Base-by-base conservation (phyloP, 2,888 invertebrate genomes). In the Caenorhabditis afra region DNA sequence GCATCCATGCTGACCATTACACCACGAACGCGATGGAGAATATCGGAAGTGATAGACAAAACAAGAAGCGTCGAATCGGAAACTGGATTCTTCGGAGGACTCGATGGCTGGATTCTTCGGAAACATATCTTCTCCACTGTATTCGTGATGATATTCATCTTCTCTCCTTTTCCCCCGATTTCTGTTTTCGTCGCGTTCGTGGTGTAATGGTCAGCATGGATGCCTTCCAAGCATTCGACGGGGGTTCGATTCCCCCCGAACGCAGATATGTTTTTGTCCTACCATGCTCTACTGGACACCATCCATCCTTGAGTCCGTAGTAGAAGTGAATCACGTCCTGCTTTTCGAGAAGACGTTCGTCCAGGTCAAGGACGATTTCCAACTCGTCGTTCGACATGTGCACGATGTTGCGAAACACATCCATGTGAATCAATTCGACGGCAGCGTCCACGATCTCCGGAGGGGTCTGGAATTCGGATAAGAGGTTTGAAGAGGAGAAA, bases 191-290 rank as follows among this genome's bases (percentile, higher is more conserved):
- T 7, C 29, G 29, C 29, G 29, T 29, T 29, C 29, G 29, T 29
- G 29, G 29, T 29, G 29, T 29, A 29, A 29, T 29, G 29, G 29
- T 29, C 29, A 29, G 29, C 29, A 29, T 29, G 29, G 84, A 84
- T 84, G 84, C 82, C 84, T 84, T 84, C 84, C 84, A 84, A 84
- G 84, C 84, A 84, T 84, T 84, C 84, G 82, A 83, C 83, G 83
- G 81, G 83, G 83, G 83, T 83, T 83, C 83, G 83, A 83, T 83
- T 83, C 83, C 83, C 83, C 83, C 83, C 83, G 83, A 81, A 81
- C 81, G 83, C 81, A 83, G 66, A 74, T 49, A 14, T 65, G 23
- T 68, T 68, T 74, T 73, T 29, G n/a, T n/a, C n/a, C n/a, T n/a
- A 53, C 86, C 86, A 61, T 82, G 85, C 14, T 81, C 66, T 2